Percentiles rank a stretch among this genome's conserved stretches.
Evolutionary conservation across 2,113 vertebrate species (phyloP).

Genomic region (Rhea pennata): DNA sequence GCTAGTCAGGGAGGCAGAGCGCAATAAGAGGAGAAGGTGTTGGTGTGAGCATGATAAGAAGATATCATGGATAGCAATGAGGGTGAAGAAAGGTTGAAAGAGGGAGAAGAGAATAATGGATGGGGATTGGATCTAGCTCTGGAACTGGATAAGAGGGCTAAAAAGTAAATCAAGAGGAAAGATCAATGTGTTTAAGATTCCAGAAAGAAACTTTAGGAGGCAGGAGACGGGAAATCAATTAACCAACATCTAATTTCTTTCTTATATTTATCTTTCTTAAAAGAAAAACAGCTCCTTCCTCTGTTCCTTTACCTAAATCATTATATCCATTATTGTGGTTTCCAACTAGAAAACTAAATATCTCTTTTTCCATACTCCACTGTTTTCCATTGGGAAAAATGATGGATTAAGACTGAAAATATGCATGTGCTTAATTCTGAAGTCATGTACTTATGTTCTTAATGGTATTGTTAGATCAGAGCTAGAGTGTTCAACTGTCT

Average conservation of each 20-base stretch:
- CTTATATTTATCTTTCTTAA: background rate
- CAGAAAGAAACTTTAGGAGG: background rate
- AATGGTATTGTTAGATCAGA: slow-evolving; percentile 44
- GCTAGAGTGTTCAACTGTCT: slow-evolving; percentile 22
- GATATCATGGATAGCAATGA: background rate
- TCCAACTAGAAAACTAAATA: background rate
- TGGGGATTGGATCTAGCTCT: background rate
- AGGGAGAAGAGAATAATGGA: background rate
- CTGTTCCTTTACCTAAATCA: background rate
- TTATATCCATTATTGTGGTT: background rate
- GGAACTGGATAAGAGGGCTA: background rate
- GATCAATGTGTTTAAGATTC: background rate
- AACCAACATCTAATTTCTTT: background rate
- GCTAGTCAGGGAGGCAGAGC: background rate
- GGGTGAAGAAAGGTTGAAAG: background rate
- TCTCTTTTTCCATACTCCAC: background rate
- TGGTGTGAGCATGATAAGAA: background rate
- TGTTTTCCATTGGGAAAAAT: background rate
- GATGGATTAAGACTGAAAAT: slow-evolving; percentile 46
- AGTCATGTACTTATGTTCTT: slow-evolving; percentile 52
- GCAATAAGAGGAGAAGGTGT: background rate
- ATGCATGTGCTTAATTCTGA: slow-evolving; percentile 22
- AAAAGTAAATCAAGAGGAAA: background rate
- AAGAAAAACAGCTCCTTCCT: background rate
- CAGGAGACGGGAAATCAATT: background rate